Base-by-base conservation (phyloP, 2,797 vertebrate species). In the Lycodopsis pacificus region DNA sequence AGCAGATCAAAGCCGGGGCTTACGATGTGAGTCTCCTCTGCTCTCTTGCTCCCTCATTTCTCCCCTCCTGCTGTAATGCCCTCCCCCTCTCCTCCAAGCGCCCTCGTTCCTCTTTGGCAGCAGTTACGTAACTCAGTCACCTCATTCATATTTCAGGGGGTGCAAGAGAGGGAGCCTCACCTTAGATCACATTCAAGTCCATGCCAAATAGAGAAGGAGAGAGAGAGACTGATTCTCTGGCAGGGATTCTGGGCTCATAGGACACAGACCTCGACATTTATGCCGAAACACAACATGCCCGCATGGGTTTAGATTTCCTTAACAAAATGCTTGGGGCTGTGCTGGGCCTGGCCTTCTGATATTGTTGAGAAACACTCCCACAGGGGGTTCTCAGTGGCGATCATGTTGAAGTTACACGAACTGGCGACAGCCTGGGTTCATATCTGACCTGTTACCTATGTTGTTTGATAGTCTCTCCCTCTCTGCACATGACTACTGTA, bases 1-100 rank as follows among this genome's bases (percentile, higher is more conserved):
- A 99, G 88, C 97, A 99, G 95, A 99, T 99, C 95, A 99, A 99
- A 94, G 98, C 98, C 0, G 98, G 98, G 20, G 98, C 97, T 88
- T 99, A 99, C 0, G 98, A 99, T 6, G 98, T 99, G 91, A 97
- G 97, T 96, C 79, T 62, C 61, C 11, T 77, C 67, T 69, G 9
- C 25, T 54, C 68, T 58, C 22, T 15, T 54, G 15, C 46, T n/a
- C 56, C 48, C 38, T 70, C 27, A 9, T 54, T 38, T 63, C 58
- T 51, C 66, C 42, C 53, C 58, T 53, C 65, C 40, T 53, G 36
- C 67, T 66, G 71, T 57, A 62, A 63, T 36, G 54, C 67, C 84
- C 72, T 67, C 81, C 56, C 30, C 30, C 40, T 62, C 46, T 72
- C 84, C 61, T 80, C 73, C 76, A 65, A 57, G 75, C 83, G 76